Base-by-base conservation (phyloP, 1,140 invertebrate genomes). In the Stegodyphus dumicola region DNA sequence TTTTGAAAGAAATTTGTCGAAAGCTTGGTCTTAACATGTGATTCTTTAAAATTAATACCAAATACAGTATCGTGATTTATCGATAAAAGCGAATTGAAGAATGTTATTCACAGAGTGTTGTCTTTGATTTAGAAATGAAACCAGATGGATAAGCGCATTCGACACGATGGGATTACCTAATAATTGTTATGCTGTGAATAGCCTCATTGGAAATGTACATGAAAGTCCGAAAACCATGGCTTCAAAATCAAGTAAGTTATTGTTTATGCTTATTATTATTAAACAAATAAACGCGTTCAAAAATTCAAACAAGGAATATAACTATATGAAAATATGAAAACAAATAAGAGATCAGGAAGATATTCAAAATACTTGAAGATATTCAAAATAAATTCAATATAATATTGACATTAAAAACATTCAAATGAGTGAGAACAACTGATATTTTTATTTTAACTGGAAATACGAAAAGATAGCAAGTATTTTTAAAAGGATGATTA, bases 111-210 rank as follows among this genome's bases (percentile, higher is more conserved):
- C n/a, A 33, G 3, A 33, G 6, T 71, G 15, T 53, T 7, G 49
- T 66, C 17, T 48, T 13, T 13, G 7, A 13, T 15, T 33, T 11
- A 76, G 65, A 9, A 60, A 77, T 60, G 4, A 33, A 54, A 52
- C 51, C 7, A 53, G 17, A 71, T 73, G 49, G 51, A 48, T 86
- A 33, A 49, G 17, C 18, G 84, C 73, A 6, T 66, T 78, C 15
- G 84, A 86, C 49, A 33, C 67, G 5, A 86, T 86, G 84, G 84
- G 84, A 49, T 49, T 86, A 5, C 84, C 84, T 7, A 86, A 86
- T 15, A 86, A 86, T 17, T 86, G 84, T 18, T 86, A 71, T 53
- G 65, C 76, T 10, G 15, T 86, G 6, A 86, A 86, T 56, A 86
- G 84, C n/a, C 73, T 64, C 5, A 70, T 77, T 5, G 76, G 75